Base-by-base conservation (phyloP, 2,113 vertebrate species). In the Macroglossus sobrinus region DNA sequence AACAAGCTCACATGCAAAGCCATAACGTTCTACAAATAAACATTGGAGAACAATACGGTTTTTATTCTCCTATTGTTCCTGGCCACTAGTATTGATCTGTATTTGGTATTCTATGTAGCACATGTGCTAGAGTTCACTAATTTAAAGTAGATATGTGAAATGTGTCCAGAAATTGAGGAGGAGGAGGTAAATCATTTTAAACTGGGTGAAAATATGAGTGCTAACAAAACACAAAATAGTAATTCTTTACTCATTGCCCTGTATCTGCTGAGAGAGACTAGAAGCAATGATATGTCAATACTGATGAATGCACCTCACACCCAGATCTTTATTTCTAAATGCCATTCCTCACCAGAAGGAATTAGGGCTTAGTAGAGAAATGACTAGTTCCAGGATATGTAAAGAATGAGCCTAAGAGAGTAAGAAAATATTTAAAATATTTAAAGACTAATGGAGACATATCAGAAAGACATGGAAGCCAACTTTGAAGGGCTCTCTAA, bases 311-410 rank as follows among this genome's bases (percentile, higher is more conserved):
- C n/a, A 91, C 15, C 40, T 47, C 80, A 4, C n/a, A 81, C 72
- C n/a, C 53, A 81, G 66, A 81, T 84, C 71, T 81, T 96, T 82
- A 40, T 57, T 91, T 85, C 75, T 89, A 84, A 63, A 55, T 89
- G 9, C 45, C 59, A 40, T 74, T 90, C 9, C 13, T 86, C 24
- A 76, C 13, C 21, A 22, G 53, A 75, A 45, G 43, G 19, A 94
- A 69, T 61, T 75, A 68, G 22, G 53, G 18, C 4, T 22, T 18
- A 14, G 5, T 78, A 45, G 69, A 75, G 5, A 84, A 85, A 76
- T 8, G 40, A 5, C 30, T 68, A 4, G 26, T 89, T 71, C 28
- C n/a, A 55, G 82, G 1, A n/a, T 45, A 64, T 35, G 11, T 33
- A 66, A 28, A n/a, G 87, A 11, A 63, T 59, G n/a, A 89, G 0